A percentile compares a stretch with the other conserved stretches of the same genome.
Evolutionary conservation across 2,113 vertebrate species (phyloP).

Genomic region (Crotophaga sulcirostris): DNA sequence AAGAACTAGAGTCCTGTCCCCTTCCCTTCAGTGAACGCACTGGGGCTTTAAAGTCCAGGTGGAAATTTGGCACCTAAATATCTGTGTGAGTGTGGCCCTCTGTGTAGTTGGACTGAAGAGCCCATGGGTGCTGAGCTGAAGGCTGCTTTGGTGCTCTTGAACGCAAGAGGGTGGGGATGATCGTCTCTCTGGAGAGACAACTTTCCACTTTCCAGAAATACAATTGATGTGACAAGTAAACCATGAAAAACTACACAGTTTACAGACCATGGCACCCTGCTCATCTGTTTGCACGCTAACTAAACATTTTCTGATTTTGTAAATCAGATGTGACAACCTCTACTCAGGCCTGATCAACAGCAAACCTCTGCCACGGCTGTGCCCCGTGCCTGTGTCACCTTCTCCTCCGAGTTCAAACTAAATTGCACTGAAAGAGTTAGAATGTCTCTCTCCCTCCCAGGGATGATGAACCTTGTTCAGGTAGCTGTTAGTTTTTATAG

Average conservation of each 20-base stretch:
- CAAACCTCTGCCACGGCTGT: accelerated
- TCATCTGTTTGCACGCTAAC: background rate
- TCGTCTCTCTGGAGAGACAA: background rate
- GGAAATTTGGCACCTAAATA: background rate
- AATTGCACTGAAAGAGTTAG: background rate
- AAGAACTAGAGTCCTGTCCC: accelerated
- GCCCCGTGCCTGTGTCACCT: accelerated
- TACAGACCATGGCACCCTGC: background rate
- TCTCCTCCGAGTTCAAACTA: background rate
- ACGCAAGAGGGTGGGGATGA: accelerated
- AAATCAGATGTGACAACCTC: background rate
- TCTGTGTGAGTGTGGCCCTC: background rate
- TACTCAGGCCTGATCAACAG: background rate
- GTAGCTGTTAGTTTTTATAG: background rate
- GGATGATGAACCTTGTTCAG: background rate
- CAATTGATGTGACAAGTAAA: background rate
- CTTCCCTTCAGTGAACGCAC: background rate
- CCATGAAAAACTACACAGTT: background rate
- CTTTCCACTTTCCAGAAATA: background rate
- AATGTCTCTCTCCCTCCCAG: background rate
- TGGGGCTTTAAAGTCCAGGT: background rate
- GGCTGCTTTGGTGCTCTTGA: background rate
- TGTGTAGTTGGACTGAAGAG: background rate
- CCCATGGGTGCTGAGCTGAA: no score
- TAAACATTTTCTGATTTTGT: background rate